phyloP scores from a whole-genome alignment of 2,888 invertebrate genomes.

The Alviniconcha strummeri region DNA sequence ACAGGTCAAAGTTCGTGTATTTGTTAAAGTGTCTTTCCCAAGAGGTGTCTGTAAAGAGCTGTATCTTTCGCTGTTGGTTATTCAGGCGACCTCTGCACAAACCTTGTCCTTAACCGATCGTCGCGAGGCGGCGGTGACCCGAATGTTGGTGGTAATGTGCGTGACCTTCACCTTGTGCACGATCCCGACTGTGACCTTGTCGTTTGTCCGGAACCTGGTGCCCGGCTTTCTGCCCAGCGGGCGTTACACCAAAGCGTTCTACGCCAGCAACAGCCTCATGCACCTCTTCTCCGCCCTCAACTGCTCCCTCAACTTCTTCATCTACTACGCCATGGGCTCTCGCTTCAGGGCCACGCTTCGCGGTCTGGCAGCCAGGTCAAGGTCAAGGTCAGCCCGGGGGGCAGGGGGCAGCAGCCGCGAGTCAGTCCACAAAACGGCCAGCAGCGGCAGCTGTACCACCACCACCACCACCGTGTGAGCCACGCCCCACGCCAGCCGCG shows the following conservation, averaged over 20 bases:
- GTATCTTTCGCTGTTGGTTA: not conserved
- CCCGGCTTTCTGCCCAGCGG: constrained; percentile 20
- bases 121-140: constrained; percentile 6
- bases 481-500: no score
- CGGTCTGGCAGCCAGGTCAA: no score
- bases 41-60: no score
- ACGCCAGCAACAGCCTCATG: constrained; percentile 22
- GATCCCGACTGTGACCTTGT: constrained; percentile 6
- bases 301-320: constrained; percentile 20
- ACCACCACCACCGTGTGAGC: no score
- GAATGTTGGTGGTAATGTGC: constrained; percentile 18
- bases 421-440: no score
- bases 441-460: no score
- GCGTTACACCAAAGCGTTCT: not conserved
- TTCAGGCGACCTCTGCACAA: not conserved
- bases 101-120: not conserved
- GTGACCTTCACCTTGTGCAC: constrained; percentile 19
- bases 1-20: no score
- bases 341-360: constrained; percentile 5
- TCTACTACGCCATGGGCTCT: constrained; percentile 19
- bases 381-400: no score
- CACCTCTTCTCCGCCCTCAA: constrained; percentile 12
- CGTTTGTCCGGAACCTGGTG: constrained; percentile 12
- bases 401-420: no score
- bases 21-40: no score